Evolutionary conservation across 2,113 vertebrate species (phyloP).

Genomic region (Dromiciops gliroides): DNA sequence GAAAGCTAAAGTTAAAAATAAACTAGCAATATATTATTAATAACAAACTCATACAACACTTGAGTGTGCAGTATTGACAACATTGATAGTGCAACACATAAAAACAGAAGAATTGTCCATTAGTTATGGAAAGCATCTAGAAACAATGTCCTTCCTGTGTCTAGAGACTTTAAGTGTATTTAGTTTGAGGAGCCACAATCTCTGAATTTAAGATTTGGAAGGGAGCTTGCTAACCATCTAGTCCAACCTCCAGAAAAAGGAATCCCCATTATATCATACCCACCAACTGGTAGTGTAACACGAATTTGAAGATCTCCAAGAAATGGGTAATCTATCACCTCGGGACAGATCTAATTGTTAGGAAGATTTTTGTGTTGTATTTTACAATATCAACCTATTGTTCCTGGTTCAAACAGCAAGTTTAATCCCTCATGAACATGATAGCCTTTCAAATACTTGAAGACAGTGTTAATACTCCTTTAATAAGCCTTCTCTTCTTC

Average conservation of each 20-base stretch:
- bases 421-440: no score
- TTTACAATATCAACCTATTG: no score
- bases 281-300: neutral
- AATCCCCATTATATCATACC: neutral
- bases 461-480: no score
- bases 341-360: neutral
- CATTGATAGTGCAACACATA: constrained; percentile 30
- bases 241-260: neutral
- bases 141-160: constrained; percentile 55
- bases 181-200: neutral
- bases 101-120: constrained; percentile 55
- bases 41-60: constrained; percentile 49
- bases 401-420: no score
- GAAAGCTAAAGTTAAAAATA: constrained; percentile 11
- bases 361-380: no score
- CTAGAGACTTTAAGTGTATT: neutral
- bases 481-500: no score
- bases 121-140: constrained; percentile 39
- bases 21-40: constrained; percentile 38
- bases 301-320: neutral
- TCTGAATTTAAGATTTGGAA: neutral
- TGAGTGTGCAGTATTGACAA: constrained; percentile 40
- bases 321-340: neutral
- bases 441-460: no score
- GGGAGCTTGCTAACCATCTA: neutral